Evolutionary conservation across 2,113 vertebrate species (phyloP).

Genomic region (Rattus norvegicus): DNA sequence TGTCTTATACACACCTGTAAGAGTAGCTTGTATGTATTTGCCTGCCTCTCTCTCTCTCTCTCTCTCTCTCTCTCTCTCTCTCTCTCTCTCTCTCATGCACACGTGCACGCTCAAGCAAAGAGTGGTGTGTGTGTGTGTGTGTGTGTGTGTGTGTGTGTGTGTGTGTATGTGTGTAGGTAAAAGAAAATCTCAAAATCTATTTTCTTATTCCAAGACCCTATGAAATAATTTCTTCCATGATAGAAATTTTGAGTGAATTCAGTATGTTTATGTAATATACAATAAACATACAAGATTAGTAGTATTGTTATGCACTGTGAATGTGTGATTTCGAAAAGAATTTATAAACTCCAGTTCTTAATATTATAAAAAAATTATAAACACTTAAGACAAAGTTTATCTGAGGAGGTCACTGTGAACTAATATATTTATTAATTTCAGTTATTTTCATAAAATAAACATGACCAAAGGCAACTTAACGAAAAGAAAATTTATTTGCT

Average conservation of each 20-base stretch:
- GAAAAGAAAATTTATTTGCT: not conserved
- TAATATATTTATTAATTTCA: not conserved
- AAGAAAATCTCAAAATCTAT: not conserved
- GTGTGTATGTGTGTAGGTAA: not conserved
- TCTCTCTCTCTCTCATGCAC: too few species aligned
- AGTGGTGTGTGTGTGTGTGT: not conserved
- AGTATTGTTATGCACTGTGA: not conserved
- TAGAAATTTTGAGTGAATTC: not conserved
- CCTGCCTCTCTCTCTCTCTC: too few species aligned
- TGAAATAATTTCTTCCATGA: too few species aligned
- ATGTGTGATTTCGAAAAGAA: not conserved
- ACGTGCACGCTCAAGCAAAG: too few species aligned
- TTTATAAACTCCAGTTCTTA: not conserved
- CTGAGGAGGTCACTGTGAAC: fast-evolving
- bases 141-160: not conserved
- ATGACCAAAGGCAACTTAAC: not conserved
- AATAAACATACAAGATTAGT: not conserved
- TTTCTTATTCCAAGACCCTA: not conserved
- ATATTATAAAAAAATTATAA: not conserved
- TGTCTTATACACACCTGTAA: too few species aligned
- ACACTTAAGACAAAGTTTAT: not conserved
- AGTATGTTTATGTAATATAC: not conserved
- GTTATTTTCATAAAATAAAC: not conserved
- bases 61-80: too few species aligned
- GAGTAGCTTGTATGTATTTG: too few species aligned